Conservation (phyloP, 1,140 invertebrate genomes). For the Drosophila bocqueti region DNA sequence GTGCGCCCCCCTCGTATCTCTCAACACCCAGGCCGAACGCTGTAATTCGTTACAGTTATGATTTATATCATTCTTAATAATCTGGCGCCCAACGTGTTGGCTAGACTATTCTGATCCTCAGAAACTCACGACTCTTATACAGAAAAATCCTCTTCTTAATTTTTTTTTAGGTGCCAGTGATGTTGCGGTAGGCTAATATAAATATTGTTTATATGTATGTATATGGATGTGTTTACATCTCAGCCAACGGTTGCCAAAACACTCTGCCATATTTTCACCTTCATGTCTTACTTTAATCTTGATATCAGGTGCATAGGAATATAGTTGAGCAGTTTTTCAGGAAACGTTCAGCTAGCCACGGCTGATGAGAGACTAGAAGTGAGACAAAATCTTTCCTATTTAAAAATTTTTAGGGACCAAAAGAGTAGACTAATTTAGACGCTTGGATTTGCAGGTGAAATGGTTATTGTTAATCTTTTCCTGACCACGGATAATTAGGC, state of each 20-base stretch:
- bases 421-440: not conserved
- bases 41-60: too few species aligned
- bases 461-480: not conserved
- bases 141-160: too few species aligned
- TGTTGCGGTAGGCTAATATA: not conserved
- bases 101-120: too few species aligned
- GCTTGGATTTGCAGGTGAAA: not conserved
- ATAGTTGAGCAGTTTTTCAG: not conserved
- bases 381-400: not conserved
- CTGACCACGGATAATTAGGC: not conserved
- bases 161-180: not conserved
- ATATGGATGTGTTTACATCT: not conserved
- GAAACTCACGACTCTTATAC: too few species aligned
- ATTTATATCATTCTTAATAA: too few species aligned
- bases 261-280: not conserved
- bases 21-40: too few species aligned
- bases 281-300: not conserved
- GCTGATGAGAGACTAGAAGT: not conserved
- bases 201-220: not conserved
- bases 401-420: not conserved
- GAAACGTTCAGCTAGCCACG: too few species aligned
- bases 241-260: constrained; percentile 1
- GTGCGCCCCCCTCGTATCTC: too few species aligned
- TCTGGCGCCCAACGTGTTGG: too few species aligned
- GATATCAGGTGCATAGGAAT: too few species aligned